Evolutionary conservation across 2,797 vertebrate species (phyloP).

Genomic region (Chloroceryle amazona): DNA sequence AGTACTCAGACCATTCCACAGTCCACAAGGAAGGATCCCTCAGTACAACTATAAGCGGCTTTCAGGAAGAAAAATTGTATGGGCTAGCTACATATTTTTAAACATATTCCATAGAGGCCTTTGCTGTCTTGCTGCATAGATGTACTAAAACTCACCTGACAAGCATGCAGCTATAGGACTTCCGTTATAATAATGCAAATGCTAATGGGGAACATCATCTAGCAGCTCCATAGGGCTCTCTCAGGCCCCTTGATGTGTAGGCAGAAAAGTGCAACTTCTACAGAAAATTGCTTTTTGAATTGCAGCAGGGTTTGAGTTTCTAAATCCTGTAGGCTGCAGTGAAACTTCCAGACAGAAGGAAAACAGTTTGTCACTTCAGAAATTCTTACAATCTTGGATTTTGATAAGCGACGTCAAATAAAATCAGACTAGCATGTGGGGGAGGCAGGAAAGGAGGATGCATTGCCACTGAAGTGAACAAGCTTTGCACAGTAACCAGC

Average conservation of each 20-base stretch:
- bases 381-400: slow-evolving; percentile 44
- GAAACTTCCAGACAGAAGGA: slow-evolving; percentile 52
- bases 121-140: neutral
- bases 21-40: neutral
- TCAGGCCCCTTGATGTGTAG: neutral
- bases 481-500: neutral
- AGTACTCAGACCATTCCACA: neutral
- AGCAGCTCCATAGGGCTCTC: neutral
- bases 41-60: neutral
- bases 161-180: slow-evolving; percentile 5
- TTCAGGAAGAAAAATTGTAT: neutral
- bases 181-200: neutral
- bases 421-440: neutral
- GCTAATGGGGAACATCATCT: neutral
- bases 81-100: slow-evolving; percentile 11
- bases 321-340: slow-evolving; percentile 39
- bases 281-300: neutral
- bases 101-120: slow-evolving; percentile 2
- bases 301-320: neutral
- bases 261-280: slow-evolving; percentile 5
- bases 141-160: neutral
- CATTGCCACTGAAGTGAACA: neutral
- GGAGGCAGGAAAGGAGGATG: slow-evolving; percentile 10
- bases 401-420: neutral
- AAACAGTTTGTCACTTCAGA: slow-evolving; percentile 41